These are phyloP conservation scores for Sitodiplosis mosellana DNA, from an alignment of 1,140 invertebrate species.

Conservation along the genomic window DNA sequence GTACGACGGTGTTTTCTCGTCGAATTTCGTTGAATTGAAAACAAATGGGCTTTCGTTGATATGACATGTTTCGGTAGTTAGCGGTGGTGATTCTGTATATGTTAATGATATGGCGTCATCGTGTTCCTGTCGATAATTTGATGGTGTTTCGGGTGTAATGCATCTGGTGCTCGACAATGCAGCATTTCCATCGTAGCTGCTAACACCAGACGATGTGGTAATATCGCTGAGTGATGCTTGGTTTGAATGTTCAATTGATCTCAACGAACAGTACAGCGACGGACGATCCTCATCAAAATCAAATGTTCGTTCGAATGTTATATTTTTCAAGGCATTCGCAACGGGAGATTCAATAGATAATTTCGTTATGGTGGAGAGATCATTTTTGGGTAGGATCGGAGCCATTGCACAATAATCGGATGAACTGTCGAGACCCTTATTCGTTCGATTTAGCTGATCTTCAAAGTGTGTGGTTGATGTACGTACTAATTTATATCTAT, in stretches of 20 bases:
- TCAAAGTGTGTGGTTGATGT: slow-evolving; percentile 1
- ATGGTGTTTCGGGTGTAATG: neutral
- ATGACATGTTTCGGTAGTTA: neutral
- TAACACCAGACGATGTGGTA: neutral
- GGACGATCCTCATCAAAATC: neutral
- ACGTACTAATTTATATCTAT: slow-evolving; percentile 3
- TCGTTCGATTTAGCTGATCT: slow-evolving; percentile 5
- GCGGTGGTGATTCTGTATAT: neutral
- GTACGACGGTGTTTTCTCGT: slow-evolving; percentile 23
- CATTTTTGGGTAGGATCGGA: slow-evolving; percentile 9
- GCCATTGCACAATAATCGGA: slow-evolving; percentile 24
- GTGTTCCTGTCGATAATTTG: neutral
- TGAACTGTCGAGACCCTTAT: slow-evolving; percentile 16
- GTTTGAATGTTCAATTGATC: no score
- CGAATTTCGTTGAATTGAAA: slow-evolving; percentile 7
- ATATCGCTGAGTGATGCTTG: neutral
- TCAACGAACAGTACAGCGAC: no score
- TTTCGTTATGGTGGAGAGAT: no score
- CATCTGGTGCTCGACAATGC: neutral
- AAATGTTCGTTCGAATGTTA: neutral
- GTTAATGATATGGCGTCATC: neutral
- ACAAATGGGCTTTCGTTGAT: neutral
- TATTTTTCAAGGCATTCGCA: neutral
- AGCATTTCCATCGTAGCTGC: neutral
- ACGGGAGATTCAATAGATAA: no score